Base-by-base conservation (phyloP, 1,140 invertebrate species). In the Dreissena polymorpha region DNA sequence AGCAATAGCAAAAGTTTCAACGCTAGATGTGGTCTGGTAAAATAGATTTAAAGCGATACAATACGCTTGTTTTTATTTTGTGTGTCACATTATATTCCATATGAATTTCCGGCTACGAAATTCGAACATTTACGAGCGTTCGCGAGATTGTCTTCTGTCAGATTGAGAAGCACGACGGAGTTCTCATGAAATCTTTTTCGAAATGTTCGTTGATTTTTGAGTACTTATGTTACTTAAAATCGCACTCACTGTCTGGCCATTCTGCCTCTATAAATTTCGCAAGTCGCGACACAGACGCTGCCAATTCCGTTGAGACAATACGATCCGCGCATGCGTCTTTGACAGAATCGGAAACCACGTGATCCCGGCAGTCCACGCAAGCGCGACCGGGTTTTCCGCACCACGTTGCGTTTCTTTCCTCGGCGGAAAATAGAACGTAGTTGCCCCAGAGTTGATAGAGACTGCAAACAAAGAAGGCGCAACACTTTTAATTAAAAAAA, bases 171-270 rank as follows among this genome's bases (percentile, higher is more conserved):
- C 8, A 39, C 39, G 39, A 8, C 8, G 8, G 3, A 39, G 39
- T 39, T 8, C 2, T 8, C 3, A 39, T 39, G 39, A 39, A 39
- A 8, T 8, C 39, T 39, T 8, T 39, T 39, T 39, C 2, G 39
- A 39, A 2, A 5, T 39, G 8, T 5, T n/a, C n/a, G n/a, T n/a
- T n/a, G n/a, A n/a, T 5, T 39, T 39, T 2, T 5, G 2, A n/a
- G 10, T 5, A 5, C 7, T 23, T 10, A 5, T n/a, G 21, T 23
- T 23, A 27, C 3, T 49, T 70, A 39, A 49, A 70, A 3, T 13
- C 29, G 68, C 3, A 77, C 65, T 69, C 57, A 78, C 76, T 78
- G 63, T 78, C 76, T 29, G 76, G 76, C 76, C 76, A 78, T 55
- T 68, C 67, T 0, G 64, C 64, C 55, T 78, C 53, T 55, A 70